Evolutionary conservation across 2,888 invertebrate genomes (phyloP).

Genomic region (Agriopis aurantiaria): DNA sequence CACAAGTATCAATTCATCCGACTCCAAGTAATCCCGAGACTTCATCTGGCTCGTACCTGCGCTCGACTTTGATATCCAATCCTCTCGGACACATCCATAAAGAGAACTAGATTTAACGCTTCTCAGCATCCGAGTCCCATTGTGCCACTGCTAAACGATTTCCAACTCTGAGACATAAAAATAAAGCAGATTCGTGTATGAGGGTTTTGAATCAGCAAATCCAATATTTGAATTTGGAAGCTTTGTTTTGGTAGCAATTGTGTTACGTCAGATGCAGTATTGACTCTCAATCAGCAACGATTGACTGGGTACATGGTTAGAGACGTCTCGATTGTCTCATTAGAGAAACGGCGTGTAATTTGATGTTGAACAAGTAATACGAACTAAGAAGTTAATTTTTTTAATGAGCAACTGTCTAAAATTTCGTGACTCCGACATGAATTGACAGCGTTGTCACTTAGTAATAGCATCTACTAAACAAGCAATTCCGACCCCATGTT

Average conservation of each 20-base stretch:
- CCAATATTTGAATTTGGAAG: constrained; percentile 55
- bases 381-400: too few relatives aligned
- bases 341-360: constrained; percentile 4
- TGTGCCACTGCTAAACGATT: constrained; percentile 10
- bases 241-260: constrained; percentile 53
- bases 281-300: constrained; percentile 36
- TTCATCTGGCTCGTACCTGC: constrained; percentile 16
- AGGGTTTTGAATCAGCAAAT: constrained; percentile 40
- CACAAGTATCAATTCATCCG: constrained; percentile 13
- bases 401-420: too few relatives aligned
- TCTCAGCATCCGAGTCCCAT: constrained; percentile 16
- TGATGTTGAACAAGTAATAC: background rate
- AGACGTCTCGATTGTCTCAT: constrained; percentile 3
- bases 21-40: constrained; percentile 5
- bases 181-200: constrained; percentile 19
- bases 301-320: constrained; percentile 10
- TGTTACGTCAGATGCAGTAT: constrained; percentile 44
- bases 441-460: too few relatives aligned
- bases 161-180: background rate
- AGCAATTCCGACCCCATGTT: too few relatives aligned
- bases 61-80: constrained; percentile 34
- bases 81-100: constrained; percentile 23
- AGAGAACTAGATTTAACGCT: constrained; percentile 26
- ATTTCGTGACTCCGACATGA: too few relatives aligned
- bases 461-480: too few relatives aligned